Base-by-base conservation (phyloP, 2,113 vertebrate genomes). In the Platanista minor region DNA sequence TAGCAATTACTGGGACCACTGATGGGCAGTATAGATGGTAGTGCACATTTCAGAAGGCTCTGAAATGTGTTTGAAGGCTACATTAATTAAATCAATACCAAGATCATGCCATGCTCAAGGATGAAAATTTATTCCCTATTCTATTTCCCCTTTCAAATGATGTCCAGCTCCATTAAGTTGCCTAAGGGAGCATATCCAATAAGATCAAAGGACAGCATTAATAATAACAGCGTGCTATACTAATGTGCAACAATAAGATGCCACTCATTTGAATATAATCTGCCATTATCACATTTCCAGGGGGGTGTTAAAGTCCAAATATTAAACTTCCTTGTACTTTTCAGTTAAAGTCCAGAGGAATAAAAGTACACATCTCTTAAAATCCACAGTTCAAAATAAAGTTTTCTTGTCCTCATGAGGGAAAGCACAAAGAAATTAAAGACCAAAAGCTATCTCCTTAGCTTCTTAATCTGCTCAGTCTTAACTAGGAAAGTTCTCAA, bases 401-500 rank as follows among this genome's bases (percentile, higher is more conserved):
- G 33, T 49, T 87, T 96, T 29, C 31, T 69, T 87, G 23, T 49
- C 52, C 7, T 21, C 77, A 27, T n/a, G 43, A 97, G 25, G 82
- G 84, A 93, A 97, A 89, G 23, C 90, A 90, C 69, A 87, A 87
- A 95, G 43, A 90, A 57, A 87, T 87, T 57, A 87, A 95, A 72
- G 67, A 83, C 36, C 27, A 90, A 95, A 92, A 84, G 49, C 20
- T 62, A 87, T 27, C 49, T 49, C 20, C 12, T 31, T 83, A 49
- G 41, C 39, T 91, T 81, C 49, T 90, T 89, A 49, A 78, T 91
- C 10, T 88, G n/a, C 15, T 93, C 54, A 93, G 2, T 43, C 36
- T 80, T 87, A 94, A 77, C 81, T 85, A 95, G 74, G 90, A 87
- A 95, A 61, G 20, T 95, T 92, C 52, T 82, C 23, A 31, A 83